Percentiles rank a stretch among this genome's conserved stretches.
phyloP scores from a whole-genome alignment of 2,113 vertebrate species.

The Anguilla japonica region DNA sequence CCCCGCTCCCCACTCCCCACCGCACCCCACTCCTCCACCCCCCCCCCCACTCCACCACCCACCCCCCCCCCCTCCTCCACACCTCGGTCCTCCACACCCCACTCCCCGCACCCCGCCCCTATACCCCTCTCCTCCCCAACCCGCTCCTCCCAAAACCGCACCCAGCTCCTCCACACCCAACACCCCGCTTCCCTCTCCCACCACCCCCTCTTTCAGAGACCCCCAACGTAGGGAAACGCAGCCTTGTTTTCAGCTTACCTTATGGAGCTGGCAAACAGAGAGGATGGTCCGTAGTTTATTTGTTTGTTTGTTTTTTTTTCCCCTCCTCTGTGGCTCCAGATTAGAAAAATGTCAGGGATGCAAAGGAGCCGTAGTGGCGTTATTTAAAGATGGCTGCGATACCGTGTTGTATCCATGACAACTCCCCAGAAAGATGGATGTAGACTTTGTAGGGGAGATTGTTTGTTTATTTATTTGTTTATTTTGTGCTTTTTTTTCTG shows the following conservation, averaged over 20 bases:
- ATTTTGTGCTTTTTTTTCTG: not conserved
- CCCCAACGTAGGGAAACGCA: too few relatives aligned
- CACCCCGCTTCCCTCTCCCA: slow-evolving; percentile 31
- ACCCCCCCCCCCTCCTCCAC: too few relatives aligned
- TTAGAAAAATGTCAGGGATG: slow-evolving; percentile 16
- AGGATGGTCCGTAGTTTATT: not conserved
- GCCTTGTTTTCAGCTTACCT: not conserved
- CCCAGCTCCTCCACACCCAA: not conserved
- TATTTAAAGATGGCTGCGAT: not conserved
- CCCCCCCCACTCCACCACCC: too few relatives aligned
- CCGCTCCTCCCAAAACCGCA: too few relatives aligned
- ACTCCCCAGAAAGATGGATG: not conserved
- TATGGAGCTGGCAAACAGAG: not conserved
- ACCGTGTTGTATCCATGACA: not conserved
- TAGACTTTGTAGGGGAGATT: not conserved
- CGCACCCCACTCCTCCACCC: too few relatives aligned
- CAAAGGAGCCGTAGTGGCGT: not conserved
- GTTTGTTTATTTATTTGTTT: not conserved
- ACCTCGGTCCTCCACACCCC: not conserved
- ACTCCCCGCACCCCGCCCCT: slow-evolving; percentile 25
- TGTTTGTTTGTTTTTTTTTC: not conserved
- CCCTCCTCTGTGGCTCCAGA: not conserved
- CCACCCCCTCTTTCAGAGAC: slow-evolving; percentile 26
- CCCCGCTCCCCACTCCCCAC: too few relatives aligned
- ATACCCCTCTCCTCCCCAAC: too few relatives aligned